Percentiles rank a stretch among this genome's conserved stretches.
These are phyloP conservation scores for Acropora yongei DNA, from an alignment of 64 coral and sea anemone genomes.

Conservation along the genomic window DNA sequence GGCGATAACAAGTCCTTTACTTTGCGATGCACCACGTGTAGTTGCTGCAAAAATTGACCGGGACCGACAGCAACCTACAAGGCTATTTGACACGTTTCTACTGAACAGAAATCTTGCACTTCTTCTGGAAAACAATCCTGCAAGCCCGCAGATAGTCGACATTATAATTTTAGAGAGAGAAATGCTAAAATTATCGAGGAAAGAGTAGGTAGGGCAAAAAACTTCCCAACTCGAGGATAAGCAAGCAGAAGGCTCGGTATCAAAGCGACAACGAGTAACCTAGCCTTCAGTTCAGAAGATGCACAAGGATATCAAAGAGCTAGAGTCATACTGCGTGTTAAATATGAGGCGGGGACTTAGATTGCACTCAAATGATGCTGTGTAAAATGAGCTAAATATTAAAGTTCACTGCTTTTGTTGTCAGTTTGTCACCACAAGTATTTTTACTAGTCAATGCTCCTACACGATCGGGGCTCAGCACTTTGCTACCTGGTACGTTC, in stretches of 20 bases:
- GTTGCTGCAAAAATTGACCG: constrained; percentile 73
- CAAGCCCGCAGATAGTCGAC: constrained; percentile 5
- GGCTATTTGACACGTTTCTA: constrained; percentile 40
- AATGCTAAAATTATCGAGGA: neutral
- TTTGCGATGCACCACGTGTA: constrained; percentile 77
- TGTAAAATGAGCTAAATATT: too few relatives aligned
- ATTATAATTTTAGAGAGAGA: neutral
- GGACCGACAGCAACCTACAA: constrained; percentile 18
- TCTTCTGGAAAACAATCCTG: constrained; percentile 23
- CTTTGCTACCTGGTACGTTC: too few relatives aligned
- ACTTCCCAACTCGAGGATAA: neutral
- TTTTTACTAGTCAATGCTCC: neutral
- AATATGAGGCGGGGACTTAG: too few relatives aligned
- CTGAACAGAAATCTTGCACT: constrained; percentile 13
- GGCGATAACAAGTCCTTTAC: neutral
- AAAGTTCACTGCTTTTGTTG: too few relatives aligned
- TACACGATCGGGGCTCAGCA: too few relatives aligned
- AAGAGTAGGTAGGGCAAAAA: too few relatives aligned
- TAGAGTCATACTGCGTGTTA: too few relatives aligned
- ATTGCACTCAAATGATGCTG: too few relatives aligned
- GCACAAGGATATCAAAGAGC: too few relatives aligned
- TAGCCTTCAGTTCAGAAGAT: neutral
- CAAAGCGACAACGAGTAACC: neutral
- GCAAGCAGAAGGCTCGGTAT: neutral
- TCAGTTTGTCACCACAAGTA: too few relatives aligned